Evolutionary conservation across 1,140 invertebrate species (phyloP).

Genomic region (Antheraea pernyi): DNA sequence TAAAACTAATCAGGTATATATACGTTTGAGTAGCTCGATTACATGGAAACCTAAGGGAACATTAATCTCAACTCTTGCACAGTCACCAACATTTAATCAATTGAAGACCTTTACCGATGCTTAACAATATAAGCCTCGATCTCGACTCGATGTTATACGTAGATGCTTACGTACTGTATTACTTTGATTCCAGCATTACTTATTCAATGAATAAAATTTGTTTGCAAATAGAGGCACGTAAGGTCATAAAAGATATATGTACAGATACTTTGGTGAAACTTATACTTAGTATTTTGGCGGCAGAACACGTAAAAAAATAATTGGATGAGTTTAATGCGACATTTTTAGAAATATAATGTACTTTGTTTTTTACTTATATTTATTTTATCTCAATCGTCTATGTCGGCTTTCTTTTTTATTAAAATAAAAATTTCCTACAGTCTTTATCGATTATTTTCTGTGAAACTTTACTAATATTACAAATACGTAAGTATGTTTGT

Average conservation of each 20-base stretch:
- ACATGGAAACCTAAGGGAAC: slow-evolving; percentile 14
- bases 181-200: neutral
- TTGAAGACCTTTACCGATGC: slow-evolving; percentile 19
- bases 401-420: no score
- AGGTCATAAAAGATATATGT: neutral
- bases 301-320: no score
- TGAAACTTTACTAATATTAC: no score
- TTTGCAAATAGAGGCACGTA: neutral
- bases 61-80: slow-evolving; percentile 49
- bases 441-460: no score
- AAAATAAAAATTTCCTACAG: no score
- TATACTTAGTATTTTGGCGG: no score
- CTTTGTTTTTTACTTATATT: no score
- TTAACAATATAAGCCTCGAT: neutral
- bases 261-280: no score
- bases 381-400: no score
- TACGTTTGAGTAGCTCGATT: slow-evolving; percentile 2
- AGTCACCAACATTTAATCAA: slow-evolving; percentile 61
- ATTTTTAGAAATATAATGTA: neutral
- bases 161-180: neutral
- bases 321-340: neutral
- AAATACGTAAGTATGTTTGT: no score
- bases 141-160: neutral
- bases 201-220: neutral
- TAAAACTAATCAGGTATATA: slow-evolving; percentile 7